phyloP scores from a whole-genome alignment of 2,888 invertebrate species.

The Chymomyza fuscimana region DNA sequence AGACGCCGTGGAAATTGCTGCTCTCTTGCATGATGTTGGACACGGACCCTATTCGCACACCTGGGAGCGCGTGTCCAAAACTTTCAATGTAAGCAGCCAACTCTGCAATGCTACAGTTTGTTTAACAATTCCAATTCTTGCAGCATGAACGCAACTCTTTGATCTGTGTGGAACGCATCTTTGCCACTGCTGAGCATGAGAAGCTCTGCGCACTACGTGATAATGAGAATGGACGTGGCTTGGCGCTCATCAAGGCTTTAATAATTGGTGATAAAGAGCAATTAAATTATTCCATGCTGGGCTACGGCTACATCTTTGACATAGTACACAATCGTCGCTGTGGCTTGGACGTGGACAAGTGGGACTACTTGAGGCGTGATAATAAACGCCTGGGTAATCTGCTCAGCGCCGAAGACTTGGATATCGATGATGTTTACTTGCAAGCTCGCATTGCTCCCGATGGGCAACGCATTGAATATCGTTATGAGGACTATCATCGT shows the following conservation, averaged over 20 bases:
- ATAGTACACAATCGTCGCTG: constrained; percentile 83
- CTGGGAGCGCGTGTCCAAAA: constrained; percentile 81
- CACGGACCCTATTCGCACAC: constrained; percentile 86
- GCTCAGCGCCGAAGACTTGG: constrained; percentile 56
- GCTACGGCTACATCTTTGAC: constrained; percentile 73
- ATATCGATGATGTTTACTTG: constrained; percentile 71
- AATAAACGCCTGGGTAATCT: constrained; percentile 65
- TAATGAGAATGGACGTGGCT: constrained; percentile 58
- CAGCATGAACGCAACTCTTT: constrained; percentile 72
- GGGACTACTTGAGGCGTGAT: constrained; percentile 85
- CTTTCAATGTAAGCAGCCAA: neutral
- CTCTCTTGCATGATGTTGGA: constrained; percentile 85
- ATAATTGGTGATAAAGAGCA: constrained; percentile 64
- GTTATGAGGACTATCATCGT: constrained; percentile 80
- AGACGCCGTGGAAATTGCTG: constrained; percentile 81
- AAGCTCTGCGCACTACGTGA: constrained; percentile 47
- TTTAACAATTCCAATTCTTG: neutral
- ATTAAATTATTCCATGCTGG: constrained; percentile 47
- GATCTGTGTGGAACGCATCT: constrained; percentile 69
- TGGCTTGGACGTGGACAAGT: constrained; percentile 85
- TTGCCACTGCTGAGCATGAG: constrained; percentile 41
- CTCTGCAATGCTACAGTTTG: neutral
- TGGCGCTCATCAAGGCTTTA: constrained; percentile 72
- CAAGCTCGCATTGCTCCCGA: constrained; percentile 64
- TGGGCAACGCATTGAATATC: constrained; percentile 78